Percentiles rank a stretch among this genome's conserved stretches.
These are phyloP conservation scores for Tauraco hartlaubi DNA, from an alignment of 2,797 vertebrate genomes.

Conservation along the genomic window DNA sequence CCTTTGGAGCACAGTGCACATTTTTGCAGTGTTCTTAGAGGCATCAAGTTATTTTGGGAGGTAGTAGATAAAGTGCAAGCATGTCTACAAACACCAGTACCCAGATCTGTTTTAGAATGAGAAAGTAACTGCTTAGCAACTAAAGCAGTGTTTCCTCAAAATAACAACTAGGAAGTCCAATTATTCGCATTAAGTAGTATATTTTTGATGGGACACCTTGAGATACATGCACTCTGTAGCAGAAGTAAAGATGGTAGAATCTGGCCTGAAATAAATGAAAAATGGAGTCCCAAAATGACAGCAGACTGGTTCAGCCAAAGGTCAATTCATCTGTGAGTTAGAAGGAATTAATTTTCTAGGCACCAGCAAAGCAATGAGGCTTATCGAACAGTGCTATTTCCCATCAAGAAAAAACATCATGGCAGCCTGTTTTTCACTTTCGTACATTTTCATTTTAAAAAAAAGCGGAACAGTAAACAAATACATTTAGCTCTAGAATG, in stretches of 20 bases:
- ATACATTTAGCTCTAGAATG: not conserved
- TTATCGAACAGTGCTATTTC: slow-evolving; percentile 49
- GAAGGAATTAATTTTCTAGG: slow-evolving; percentile 58
- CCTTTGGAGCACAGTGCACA: not conserved
- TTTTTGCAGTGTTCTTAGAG: not conserved
- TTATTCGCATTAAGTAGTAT: not conserved
- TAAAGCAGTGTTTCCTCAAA: not conserved
- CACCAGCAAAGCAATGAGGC: slow-evolving; percentile 52
- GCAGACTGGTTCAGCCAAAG: slow-evolving; percentile 61
- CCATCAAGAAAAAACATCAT: slow-evolving; percentile 25
- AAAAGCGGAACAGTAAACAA: not conserved
- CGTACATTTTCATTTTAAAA: not conserved
- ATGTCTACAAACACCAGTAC: slow-evolving; percentile 13
- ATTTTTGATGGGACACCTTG: not conserved
- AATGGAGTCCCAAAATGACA: slow-evolving; percentile 13
- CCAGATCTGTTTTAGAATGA: slow-evolving; percentile 51
- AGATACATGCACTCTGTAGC: not conserved
- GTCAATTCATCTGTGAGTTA: slow-evolving; percentile 50
- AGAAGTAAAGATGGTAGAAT: slow-evolving; percentile 29
- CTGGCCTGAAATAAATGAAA: slow-evolving; percentile 34
- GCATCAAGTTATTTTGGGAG: not conserved
- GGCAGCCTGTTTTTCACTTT: slow-evolving; percentile 10
- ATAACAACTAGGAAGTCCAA: not conserved
- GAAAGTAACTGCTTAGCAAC: slow-evolving; percentile 59
- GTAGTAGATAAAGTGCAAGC: slow-evolving; percentile 19